phyloP scores from a whole-genome alignment of 2,888 invertebrate species.

The Notodonta ziczac region DNA sequence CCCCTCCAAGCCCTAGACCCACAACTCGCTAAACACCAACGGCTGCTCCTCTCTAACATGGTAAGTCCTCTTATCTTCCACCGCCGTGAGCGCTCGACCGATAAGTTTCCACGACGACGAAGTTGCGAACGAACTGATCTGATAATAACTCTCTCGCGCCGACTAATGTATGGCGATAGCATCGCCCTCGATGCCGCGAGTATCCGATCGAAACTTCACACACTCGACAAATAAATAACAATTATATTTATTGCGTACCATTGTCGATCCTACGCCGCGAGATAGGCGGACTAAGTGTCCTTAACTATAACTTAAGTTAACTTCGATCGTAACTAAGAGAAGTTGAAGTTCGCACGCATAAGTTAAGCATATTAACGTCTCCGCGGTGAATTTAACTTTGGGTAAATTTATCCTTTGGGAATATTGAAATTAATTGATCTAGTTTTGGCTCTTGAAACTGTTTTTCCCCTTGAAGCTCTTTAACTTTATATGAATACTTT shows the following conservation, averaged over 20 bases:
- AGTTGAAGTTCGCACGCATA: slow-evolving; percentile 69
- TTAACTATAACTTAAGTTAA: slow-evolving; percentile 54
- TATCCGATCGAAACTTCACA: slow-evolving; percentile 53
- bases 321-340: slow-evolving; percentile 65
- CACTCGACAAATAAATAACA: slow-evolving; percentile 61
- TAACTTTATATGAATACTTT: slow-evolving; percentile 31
- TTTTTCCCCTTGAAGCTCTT: slow-evolving; percentile 28
- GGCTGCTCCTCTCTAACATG: slow-evolving; percentile 84
- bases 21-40: slow-evolving; percentile 81
- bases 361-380: slow-evolving; percentile 74
- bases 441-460: slow-evolving; percentile 45
- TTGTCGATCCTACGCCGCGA: slow-evolving; percentile 53
- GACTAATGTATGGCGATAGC: slow-evolving; percentile 61
- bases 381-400: slow-evolving; percentile 62
- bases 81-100: slow-evolving; percentile 45
- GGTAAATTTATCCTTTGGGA: slow-evolving; percentile 62
- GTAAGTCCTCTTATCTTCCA: slow-evolving; percentile 65
- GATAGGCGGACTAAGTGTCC: slow-evolving; percentile 53
- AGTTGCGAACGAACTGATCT: slow-evolving; percentile 65
- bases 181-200: slow-evolving; percentile 50
- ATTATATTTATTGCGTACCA: slow-evolving; percentile 62
- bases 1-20: slow-evolving; percentile 80
- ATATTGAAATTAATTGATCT: slow-evolving; percentile 64
- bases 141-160: slow-evolving; percentile 70
- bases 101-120: slow-evolving; percentile 60